Base-by-base conservation (phyloP, 1,140 invertebrate genomes). In the Camponotus vicinus region DNA sequence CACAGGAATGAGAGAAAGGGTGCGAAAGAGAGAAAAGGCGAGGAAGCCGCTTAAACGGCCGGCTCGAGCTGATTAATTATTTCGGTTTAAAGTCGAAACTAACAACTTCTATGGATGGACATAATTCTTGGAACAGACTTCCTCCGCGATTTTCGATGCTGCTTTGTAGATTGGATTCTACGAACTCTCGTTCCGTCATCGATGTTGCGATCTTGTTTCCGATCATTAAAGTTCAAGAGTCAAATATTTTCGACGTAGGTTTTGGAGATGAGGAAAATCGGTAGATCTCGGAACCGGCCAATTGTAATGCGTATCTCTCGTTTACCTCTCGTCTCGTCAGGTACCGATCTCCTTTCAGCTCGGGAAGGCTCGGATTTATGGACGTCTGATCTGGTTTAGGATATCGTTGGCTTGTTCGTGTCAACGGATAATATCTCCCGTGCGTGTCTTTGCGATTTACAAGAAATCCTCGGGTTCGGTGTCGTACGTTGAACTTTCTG, bases 21-120 rank as follows among this genome's bases (percentile, higher is more conserved):
- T 32, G 27, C 18, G 11, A 64, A 78, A 49, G 37, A 70, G 57
- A 85, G n/a, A 27, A 37, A 71, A 86, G 78, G 59, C 55, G 79
- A 78, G 86, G 27, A 78, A 70, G 61, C 64, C 70, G 70, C 75
- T 83, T 76, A 88, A 86, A 59, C 57, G 89, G 77, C 63, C 83
- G 63, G 84, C 75, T 89, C 90, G 80, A 86, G 59, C 93, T 93
- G 93, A 94, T 95, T 94, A 94, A 94, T 95, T 95, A 95, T 95
- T 95, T 93, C 89, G 87, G 88, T 94, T 92, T 92, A 86, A 91
- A 91, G 83, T 90, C 88, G 89, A 94, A 94, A 91, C 90, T 90
- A 93, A 92, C 92, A 92, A 90, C 87, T 85, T 86, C 88, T 80
- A 89, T 76, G 76, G 70, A 37, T 86, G 67, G 66, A 71, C 49